Conservation (phyloP, 2,888 invertebrate genomes). For the Agrochola lota region DNA sequence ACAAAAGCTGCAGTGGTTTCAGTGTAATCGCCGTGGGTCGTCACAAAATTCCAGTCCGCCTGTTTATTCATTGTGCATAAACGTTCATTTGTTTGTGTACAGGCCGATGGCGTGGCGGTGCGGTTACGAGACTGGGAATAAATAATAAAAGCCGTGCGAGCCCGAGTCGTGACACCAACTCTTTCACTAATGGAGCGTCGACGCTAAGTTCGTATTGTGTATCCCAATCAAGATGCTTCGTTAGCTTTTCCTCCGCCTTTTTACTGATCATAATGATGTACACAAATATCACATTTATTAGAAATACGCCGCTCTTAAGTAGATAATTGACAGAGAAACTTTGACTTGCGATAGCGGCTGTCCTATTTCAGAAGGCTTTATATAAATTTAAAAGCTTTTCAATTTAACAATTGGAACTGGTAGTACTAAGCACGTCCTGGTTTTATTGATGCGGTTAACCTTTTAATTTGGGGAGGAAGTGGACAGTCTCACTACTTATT, state of each 20-base stretch:
- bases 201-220: conserved; percentile 83
- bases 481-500: conserved; percentile 54
- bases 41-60: conserved; percentile 71
- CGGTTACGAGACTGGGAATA: conserved; percentile 83
- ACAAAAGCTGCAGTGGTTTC: conserved; percentile 59
- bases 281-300: conserved; percentile 60
- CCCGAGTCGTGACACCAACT: conserved; percentile 87
- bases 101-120: conserved; percentile 75
- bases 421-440: not conserved
- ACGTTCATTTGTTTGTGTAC: conserved; percentile 84
- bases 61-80: conserved; percentile 78
- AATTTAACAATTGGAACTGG: conserved; percentile 12
- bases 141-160: conserved; percentile 87
- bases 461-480: conserved; percentile 54
- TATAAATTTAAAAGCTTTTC: conserved; percentile 21
- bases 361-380: conserved; percentile 23
- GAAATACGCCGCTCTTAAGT: conserved; percentile 37
- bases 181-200: conserved; percentile 87
- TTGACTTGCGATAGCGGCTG: conserved; percentile 9
- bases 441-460: conserved; percentile 25
- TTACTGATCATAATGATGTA: conserved; percentile 78
- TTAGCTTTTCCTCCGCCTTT: conserved; percentile 80
- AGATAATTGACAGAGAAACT: conserved; percentile 33
- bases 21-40: conserved; percentile 59
- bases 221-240: conserved; percentile 87